Evolutionary conservation across 2,113 vertebrate species (phyloP).

Genomic region (Podarcis muralis): DNA sequence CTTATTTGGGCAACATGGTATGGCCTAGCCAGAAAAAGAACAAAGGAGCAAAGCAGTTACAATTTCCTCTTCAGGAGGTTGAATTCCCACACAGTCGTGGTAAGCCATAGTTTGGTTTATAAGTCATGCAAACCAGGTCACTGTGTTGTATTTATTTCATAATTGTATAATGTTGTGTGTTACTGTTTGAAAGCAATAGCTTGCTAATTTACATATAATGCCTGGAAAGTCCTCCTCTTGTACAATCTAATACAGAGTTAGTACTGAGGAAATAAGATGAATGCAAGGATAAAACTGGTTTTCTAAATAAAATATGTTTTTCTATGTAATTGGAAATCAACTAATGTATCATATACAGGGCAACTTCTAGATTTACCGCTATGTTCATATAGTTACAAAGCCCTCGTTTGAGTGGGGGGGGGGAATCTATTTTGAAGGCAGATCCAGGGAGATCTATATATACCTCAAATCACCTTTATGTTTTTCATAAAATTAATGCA

Average conservation of each 20-base stretch:
- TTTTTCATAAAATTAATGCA: slow-evolving; percentile 5
- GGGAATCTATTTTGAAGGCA: background rate
- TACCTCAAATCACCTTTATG: slow-evolving; percentile 29
- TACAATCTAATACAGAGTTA: background rate
- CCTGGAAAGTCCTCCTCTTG: background rate
- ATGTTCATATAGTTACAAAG: background rate
- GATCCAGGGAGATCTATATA: background rate
- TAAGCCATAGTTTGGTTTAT: too few relatives aligned
- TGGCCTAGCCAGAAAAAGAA: too few relatives aligned
- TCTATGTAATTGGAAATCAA: background rate
- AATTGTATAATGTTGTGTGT: too few relatives aligned
- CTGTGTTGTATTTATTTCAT: too few relatives aligned
- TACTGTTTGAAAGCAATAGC: too few relatives aligned
- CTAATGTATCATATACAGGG: background rate
- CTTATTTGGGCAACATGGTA: too few relatives aligned
- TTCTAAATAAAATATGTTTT: background rate
- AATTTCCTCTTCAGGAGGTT: too few relatives aligned
- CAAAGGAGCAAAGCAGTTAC: too few relatives aligned
- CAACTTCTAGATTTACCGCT: background rate
- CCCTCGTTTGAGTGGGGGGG: background rate
- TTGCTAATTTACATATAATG: background rate
- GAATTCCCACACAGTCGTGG: too few relatives aligned
- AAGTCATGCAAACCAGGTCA: too few relatives aligned
- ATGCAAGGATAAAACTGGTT: background rate
- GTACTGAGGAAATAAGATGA: background rate